Conservation (phyloP, 2,113 vertebrate species). For the Lepus europaeus region DNA sequence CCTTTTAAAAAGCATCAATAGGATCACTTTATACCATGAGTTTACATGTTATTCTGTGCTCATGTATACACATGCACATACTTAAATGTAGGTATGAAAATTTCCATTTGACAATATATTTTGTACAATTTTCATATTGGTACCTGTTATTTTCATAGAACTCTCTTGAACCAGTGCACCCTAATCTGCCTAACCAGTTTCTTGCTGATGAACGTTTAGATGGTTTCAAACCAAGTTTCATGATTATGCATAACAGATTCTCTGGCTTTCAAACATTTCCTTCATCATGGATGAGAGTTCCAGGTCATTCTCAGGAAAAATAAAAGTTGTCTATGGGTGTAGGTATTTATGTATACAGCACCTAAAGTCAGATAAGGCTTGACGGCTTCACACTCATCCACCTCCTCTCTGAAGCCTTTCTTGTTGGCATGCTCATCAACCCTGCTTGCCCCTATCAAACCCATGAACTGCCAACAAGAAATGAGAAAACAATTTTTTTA, state of each 20-base stretch:
- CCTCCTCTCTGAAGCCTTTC: neutral
- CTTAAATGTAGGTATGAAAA: neutral
- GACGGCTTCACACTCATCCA: neutral
- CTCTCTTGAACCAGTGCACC: neutral
- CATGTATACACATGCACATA: neutral
- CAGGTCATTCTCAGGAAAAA: neutral
- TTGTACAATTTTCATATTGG: neutral
- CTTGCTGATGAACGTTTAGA: neutral
- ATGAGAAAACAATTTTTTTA: neutral
- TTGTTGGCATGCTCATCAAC: neutral
- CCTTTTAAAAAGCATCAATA: neutral
- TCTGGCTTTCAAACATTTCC: neutral
- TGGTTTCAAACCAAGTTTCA: constrained; percentile 26
- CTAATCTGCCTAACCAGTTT: neutral
- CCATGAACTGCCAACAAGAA: neutral
- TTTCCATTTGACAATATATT: constrained; percentile 22
- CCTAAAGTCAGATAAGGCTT: neutral
- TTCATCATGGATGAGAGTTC: neutral
- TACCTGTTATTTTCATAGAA: neutral
- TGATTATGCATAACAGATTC: neutral
- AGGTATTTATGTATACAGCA: neutral
- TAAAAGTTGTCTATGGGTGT: neutral
- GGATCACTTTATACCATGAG: neutral
- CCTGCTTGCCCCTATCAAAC: neutral
- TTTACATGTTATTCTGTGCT: no score